These are phyloP conservation scores for Caenorhabditis angaria DNA, from an alignment of 2,888 invertebrate genomes.

Conservation along the genomic window DNA sequence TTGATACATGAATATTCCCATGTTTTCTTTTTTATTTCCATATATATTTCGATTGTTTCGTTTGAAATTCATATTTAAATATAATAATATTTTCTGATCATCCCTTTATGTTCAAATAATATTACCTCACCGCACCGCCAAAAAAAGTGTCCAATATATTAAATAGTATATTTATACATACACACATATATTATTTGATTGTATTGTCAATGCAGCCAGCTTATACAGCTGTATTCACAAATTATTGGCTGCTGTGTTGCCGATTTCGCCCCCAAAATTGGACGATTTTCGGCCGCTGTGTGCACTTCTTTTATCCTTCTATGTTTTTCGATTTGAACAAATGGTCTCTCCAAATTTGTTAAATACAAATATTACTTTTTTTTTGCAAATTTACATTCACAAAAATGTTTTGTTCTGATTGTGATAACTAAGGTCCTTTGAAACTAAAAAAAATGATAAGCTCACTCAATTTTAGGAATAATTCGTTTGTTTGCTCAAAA, in stretches of 20 bases:
- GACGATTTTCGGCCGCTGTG: constrained; percentile 1
- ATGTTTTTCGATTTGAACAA: neutral
- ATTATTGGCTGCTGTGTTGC: no score
- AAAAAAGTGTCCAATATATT: constrained; percentile 4
- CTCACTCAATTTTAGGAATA: no score
- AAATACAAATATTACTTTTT: no score
- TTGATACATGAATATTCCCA: constrained; percentile 4
- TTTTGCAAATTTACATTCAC: no score
- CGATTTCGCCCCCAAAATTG: constrained; percentile 2
- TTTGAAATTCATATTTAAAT: neutral
- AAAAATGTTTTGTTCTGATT: no score
- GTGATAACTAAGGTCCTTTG: no score
- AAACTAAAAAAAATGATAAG: no score
- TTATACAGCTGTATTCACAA: constrained; percentile 4
- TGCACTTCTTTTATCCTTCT: neutral
- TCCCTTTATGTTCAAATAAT: neutral
- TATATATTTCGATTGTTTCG: neutral
- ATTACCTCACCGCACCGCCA: no score
- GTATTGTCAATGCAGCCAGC: constrained; percentile 2
- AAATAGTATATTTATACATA: constrained; percentile 4
- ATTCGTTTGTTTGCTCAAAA: no score
- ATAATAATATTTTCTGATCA: neutral
- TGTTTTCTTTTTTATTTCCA: constrained; percentile 1
- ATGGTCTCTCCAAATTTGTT: no score
- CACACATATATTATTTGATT: constrained; percentile 4